phyloP scores from a whole-genome alignment of 2,888 invertebrate species.

The Andrena bicolor region DNA sequence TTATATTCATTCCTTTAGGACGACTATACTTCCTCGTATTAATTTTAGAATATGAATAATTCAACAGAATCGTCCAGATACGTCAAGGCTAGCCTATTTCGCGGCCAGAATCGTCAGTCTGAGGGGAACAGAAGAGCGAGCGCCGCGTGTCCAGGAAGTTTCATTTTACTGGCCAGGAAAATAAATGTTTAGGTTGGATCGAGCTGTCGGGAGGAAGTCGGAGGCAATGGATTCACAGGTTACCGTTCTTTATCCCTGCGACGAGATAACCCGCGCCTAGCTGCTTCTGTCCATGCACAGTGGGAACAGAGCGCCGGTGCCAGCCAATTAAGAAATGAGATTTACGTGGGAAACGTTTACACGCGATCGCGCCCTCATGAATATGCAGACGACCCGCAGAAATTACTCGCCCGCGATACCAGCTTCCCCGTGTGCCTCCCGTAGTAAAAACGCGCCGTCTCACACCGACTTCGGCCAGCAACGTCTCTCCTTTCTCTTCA shows the following conservation, averaged over 20 bases:
- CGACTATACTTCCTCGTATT: too few species aligned
- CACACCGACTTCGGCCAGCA: not conserved
- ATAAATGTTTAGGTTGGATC: conserved; percentile 28
- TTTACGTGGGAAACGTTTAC: conserved; percentile 60
- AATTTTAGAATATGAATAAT: too few species aligned
- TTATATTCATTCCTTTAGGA: too few species aligned
- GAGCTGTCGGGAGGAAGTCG: conserved; percentile 27
- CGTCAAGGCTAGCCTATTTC: too few species aligned
- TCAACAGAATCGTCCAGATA: too few species aligned
- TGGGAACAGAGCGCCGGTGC: conserved; percentile 33
- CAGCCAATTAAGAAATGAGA: conserved; percentile 55
- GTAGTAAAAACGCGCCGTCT: not conserved
- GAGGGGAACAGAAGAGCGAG: not conserved
- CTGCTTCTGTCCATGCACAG: not conserved
- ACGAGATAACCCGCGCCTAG: conserved; percentile 34
- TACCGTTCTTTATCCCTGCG: conserved; percentile 19
- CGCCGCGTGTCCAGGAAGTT: conserved; percentile 5
- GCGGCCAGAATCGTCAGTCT: too few species aligned
- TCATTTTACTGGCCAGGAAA: conserved; percentile 15
- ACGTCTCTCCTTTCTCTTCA: not conserved
- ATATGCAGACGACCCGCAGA: conserved; percentile 51
- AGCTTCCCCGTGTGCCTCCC: not conserved
- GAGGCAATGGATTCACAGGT: conserved; percentile 28
- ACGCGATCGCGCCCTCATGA: conserved; percentile 44
- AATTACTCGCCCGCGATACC: conserved; percentile 28